Evolutionary conservation across 2,888 invertebrate species (phyloP).

Genomic region (Stenodera caucasica): DNA sequence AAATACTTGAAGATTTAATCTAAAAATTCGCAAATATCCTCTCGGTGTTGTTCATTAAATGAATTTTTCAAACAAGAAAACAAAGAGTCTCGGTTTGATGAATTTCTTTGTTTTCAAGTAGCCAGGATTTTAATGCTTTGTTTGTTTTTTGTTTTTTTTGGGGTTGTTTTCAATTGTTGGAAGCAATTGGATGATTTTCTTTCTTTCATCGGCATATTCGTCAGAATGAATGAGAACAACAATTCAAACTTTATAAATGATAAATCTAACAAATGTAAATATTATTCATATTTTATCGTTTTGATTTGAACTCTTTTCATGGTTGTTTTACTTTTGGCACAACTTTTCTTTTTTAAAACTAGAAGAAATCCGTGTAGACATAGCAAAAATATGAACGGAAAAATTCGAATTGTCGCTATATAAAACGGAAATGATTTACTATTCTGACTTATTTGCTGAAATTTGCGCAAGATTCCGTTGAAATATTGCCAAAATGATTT

Average conservation of each 20-base stretch:
- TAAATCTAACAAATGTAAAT: slow-evolving; percentile 13
- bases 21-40: too few species aligned
- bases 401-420: neutral
- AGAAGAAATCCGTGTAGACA: too few species aligned
- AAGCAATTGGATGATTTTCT: slow-evolving; percentile 2
- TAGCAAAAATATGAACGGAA: too few species aligned
- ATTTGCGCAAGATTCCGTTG: neutral
- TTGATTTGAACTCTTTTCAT: slow-evolving; percentile 10
- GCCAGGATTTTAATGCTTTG: too few species aligned
- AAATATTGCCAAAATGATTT: neutral
- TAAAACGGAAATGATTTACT: neutral
- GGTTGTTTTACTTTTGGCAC: slow-evolving; percentile 17
- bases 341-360: neutral
- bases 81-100: neutral
- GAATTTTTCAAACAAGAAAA: neutral
- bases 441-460: neutral
- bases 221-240: neutral
- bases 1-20: too few species aligned
- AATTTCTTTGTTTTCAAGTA: slow-evolving; percentile 7
- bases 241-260: slow-evolving; percentile 7
- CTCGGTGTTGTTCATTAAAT: neutral
- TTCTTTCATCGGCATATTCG: neutral
- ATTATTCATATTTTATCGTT: slow-evolving; percentile 12
- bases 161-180: too few species aligned
- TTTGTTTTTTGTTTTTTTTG: too few species aligned